Percentiles rank a stretch among this genome's conserved stretches.
Evolutionary conservation across 1,140 invertebrate species (phyloP).

Genomic region (Drosophila repletoides): DNA sequence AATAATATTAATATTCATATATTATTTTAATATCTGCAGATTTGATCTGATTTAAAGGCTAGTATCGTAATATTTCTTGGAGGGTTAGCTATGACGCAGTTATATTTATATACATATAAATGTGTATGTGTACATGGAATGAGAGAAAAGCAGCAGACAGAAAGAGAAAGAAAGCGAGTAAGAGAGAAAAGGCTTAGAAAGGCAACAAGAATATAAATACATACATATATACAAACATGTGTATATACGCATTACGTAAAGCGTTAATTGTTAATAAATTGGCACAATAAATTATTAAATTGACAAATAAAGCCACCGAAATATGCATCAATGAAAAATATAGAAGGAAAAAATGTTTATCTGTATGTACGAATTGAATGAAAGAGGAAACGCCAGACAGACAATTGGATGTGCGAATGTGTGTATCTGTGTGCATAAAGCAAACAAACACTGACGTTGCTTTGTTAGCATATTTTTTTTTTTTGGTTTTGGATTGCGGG

Average conservation of each 20-base stretch:
- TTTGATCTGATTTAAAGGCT: background rate
- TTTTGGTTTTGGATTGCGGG: conserved; percentile 30
- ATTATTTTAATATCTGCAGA: background rate
- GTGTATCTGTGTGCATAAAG: conserved; percentile 9
- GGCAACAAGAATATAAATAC: conserved; percentile 17
- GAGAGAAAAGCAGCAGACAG: conserved; percentile 7
- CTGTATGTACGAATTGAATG: conserved; percentile 25
- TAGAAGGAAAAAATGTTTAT: conserved; percentile 17
- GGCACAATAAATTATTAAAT: conserved; percentile 29
- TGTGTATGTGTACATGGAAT: conserved; percentile 9
- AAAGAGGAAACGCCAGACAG: conserved; percentile 42
- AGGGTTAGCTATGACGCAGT: conserved; percentile 40
- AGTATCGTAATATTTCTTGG: background rate
- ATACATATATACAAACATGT: background rate
- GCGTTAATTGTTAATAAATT: conserved; percentile 36
- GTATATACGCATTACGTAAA: conserved; percentile 15
- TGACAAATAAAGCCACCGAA: conserved; percentile 24
- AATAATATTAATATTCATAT: background rate
- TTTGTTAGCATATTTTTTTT: conserved; percentile 40
- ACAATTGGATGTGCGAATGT: conserved; percentile 38
- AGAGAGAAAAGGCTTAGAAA: conserved; percentile 26
- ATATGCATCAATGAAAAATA: conserved; percentile 23
- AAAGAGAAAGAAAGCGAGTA: conserved; percentile 8
- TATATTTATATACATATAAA: conserved; percentile 1
- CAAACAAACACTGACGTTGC: conserved; percentile 36